Evolutionary conservation across 2,113 vertebrate species (phyloP), one percentile per base, ranked within the genome.

Genomic region (Nestor notabilis): DNA sequence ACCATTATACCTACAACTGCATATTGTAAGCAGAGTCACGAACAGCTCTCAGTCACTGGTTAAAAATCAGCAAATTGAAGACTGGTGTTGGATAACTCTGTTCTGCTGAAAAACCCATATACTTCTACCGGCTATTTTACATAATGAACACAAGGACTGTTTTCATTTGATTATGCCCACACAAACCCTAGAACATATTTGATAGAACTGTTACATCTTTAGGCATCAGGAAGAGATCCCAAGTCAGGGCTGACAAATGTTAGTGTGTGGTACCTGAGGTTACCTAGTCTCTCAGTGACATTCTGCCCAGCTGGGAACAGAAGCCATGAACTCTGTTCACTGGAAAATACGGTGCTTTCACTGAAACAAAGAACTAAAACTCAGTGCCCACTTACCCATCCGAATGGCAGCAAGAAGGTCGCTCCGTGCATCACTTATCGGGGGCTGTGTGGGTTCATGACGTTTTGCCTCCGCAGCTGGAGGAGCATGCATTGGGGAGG

Each of bases 391-490:
- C 98, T 98, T 94, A 99, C 99, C 99, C 99, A 99, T 99, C 17
- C 99, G 99, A 89, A 99, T 99, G 70, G 99, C 99, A 77, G 99
- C 99, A 47, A 99, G 98, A 35, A 99, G 99, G 93, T 99, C 99
- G 1, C 99, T 99, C 89, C 99, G 99, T 10, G 99, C 99, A 16
- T 99, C 99, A 1, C 97, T 99, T 71, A 98, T 84, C 0, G 98
- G 98, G 1, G 98, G 90, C 72, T 98, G 98, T 1, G 96, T 35
- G 13, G 96, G 60, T 8, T 98, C 98, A 0, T 93, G 97, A 6
- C 97, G 97, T 79, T 98, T 98, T 1, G 82, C 93, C 82, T 98
- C 98, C 0, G 92, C 19, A 3, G 28, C 98, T 0, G 95, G 94
- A 44, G 98, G 92, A 77, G 95, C 98, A 13, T 99, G 99, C 98